phyloP scores from a whole-genome alignment of 2,888 invertebrate species.

The Lutraria lutraria region DNA sequence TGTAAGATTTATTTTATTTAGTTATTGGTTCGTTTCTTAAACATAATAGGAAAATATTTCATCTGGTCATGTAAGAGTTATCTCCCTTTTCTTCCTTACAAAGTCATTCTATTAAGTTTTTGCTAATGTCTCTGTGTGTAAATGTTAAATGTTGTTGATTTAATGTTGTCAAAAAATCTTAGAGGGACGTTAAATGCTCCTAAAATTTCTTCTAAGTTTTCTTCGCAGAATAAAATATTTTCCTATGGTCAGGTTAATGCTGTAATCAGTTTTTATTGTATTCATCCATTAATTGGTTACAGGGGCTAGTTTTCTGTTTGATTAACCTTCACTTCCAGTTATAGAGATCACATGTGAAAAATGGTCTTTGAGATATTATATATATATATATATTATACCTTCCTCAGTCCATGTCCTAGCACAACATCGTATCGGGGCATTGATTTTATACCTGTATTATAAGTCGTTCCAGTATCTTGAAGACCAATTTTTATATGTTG shows the following conservation, averaged over 20 bases:
- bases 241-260: background rate
- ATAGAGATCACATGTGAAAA: background rate
- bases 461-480: background rate
- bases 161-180: background rate
- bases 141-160: background rate
- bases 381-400: too few relatives aligned
- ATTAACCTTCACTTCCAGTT: background rate
- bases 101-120: background rate
- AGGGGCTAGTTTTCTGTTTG: slow-evolving; percentile 10
- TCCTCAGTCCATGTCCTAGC: too few relatives aligned
- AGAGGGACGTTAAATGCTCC: background rate
- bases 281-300: background rate
- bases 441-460: background rate
- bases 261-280: slow-evolving; percentile 13
- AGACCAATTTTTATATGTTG: slow-evolving; percentile 7
- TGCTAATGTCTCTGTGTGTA: background rate
- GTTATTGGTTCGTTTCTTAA: slow-evolving; percentile 1
- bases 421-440: background rate
- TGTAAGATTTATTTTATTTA: slow-evolving; percentile 47
- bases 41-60: slow-evolving; percentile 14
- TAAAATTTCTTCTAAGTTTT: background rate
- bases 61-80: background rate
- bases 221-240: background rate
- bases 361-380: background rate
- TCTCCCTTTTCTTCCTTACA: background rate